phyloP scores from a whole-genome alignment of 2,113 vertebrate species.

The Nanorana parkeri region DNA sequence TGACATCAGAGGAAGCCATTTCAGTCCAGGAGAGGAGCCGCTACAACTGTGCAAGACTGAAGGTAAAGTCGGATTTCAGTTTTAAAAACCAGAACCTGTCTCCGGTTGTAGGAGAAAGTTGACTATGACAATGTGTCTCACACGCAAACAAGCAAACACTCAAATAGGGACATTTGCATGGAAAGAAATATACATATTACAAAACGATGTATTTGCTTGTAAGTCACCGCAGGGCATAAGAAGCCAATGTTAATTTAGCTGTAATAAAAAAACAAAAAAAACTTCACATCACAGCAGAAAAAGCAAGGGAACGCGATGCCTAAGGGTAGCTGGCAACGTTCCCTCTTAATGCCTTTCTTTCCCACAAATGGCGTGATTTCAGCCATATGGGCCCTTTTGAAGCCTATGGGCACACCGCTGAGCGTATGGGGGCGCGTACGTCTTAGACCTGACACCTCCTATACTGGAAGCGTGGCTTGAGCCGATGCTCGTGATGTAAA shows the following conservation, averaged over 20 bases:
- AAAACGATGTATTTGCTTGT: constrained; percentile 28
- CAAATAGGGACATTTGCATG: constrained; percentile 16
- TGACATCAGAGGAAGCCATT: too few species aligned
- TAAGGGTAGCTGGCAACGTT: constrained; percentile 53
- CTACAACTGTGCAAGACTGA: too few species aligned
- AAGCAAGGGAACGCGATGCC: constrained; percentile 31
- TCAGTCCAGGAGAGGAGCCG: too few species aligned
- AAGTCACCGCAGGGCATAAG: constrained; percentile 48
- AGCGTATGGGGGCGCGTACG: constrained; percentile 21
- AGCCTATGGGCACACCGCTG: constrained; percentile 46
- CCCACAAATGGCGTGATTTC: constrained; percentile 53
- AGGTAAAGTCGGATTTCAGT: too few species aligned
- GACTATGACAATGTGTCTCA: not conserved
- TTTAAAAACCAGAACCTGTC: not conserved
- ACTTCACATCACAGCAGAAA: constrained; percentile 51
- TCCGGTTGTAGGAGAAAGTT: not conserved
- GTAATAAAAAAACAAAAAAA: constrained; percentile 41
- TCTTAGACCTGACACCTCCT: constrained; percentile 32
- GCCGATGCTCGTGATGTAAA: not conserved
- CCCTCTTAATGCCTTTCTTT: constrained; percentile 50
- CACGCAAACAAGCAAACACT: not conserved
- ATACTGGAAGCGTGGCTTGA: constrained; percentile 2
- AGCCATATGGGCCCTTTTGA: constrained; percentile 56
- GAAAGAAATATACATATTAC: constrained; percentile 18
- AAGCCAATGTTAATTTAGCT: constrained; percentile 51